Base-by-base conservation (phyloP, 2,888 invertebrate genomes). In the Spilosoma lubricipeda region DNA sequence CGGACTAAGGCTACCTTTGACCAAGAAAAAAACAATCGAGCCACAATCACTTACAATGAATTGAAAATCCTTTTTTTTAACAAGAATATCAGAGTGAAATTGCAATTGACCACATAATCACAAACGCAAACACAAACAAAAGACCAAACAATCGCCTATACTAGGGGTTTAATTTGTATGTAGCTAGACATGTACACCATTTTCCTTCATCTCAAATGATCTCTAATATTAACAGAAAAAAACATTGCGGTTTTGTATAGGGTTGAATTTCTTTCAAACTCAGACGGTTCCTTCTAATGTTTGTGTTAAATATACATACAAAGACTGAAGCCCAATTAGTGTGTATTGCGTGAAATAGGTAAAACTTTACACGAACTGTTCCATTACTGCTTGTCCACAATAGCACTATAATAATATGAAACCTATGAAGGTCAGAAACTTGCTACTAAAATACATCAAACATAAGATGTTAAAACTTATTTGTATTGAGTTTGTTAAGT, bases 401-500 rank as follows among this genome's bases (percentile, higher is more conserved):
- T 39, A 33, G 56, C 52, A 56, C 27, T 13, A 71, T 8, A 72
- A 59, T 64, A 64, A 48, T 27, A 33, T 30, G 73, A 73, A 70
- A 45, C 69, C 73, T 18, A 23, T 66, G 4, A 73, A 70, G 52
- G 30, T 65, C 65, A 73, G 64, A 56, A 39, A 45, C 42, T 39
- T 30, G 18, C n/a, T 59, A 42, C 39, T 42, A 42, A 56, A 45
- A 39, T 52, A 68, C 64, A 48, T 27, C 27, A 39, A 64, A 63
- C 56, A 64, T 65, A 36, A 36, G 42, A 70, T 66, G 42, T 59
- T 70, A 42, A 36, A 69, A 65, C 69, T 74, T 74, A 67, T 63
- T 63, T n/a, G 42, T 63, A 56, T 70, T 30, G 20, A 70, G 39
- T 70, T 70, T 66, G 45, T 77, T 79, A 80, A 77, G 68, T 73